Evolutionary conservation across 2,797 vertebrate species (phyloP).

Genomic region (Pelobates cultripes): DNA sequence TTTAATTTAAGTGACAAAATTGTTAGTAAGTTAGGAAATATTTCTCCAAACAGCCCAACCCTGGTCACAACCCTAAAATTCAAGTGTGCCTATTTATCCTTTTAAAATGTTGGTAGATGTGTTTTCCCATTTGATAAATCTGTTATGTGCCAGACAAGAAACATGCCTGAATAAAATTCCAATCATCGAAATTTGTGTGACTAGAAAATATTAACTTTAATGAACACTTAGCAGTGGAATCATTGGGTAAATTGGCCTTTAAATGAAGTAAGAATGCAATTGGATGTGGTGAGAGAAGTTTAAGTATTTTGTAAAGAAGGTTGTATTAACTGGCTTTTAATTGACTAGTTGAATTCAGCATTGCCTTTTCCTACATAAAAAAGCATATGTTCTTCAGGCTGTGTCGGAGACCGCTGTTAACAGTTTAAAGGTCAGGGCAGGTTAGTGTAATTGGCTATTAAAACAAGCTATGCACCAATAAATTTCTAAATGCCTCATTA

Average conservation of each 20-base stretch:
- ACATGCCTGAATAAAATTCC: too few species aligned
- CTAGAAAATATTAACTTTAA: too few species aligned
- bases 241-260: background rate
- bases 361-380: slow-evolving; percentile 67
- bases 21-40: too few species aligned
- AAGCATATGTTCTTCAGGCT: slow-evolving; percentile 63
- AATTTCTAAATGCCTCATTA: slow-evolving; percentile 63
- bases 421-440: slow-evolving; percentile 60
- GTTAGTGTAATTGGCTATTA: slow-evolving; percentile 59
- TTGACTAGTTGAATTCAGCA: slow-evolving; percentile 74
- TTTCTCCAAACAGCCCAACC: too few species aligned
- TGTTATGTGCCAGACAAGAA: too few species aligned
- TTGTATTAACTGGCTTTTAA: slow-evolving; percentile 60
- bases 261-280: background rate
- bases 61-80: too few species aligned
- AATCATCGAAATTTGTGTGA: too few species aligned
- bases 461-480: slow-evolving; percentile 49
- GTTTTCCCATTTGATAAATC: too few species aligned
- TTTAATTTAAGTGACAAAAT: too few species aligned
- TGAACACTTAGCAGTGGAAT: too few species aligned
- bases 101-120: too few species aligned
- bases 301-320: slow-evolving; percentile 11
- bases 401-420: slow-evolving; percentile 40
- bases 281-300: background rate
- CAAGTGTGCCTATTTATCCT: too few species aligned